Evolutionary conservation across 2,888 invertebrate genomes (phyloP), one percentile per base, ranked within the genome.

Genomic region (Drosophila pseudotalamancana): DNA sequence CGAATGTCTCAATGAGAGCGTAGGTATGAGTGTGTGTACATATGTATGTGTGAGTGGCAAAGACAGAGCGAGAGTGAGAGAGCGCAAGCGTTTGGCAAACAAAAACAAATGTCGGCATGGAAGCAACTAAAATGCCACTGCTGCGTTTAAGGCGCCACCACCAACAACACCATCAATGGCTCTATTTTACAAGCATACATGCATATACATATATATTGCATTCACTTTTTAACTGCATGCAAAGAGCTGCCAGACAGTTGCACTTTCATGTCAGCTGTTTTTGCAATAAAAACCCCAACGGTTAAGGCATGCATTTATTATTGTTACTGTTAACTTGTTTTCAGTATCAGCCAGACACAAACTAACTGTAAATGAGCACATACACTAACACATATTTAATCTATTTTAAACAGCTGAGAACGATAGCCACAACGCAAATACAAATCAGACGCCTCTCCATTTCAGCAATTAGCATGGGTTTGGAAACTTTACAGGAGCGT

Each of bases 211-310:
- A 27, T 5, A 23, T 2, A 21, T 43, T 81, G 85, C 78, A 78
- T 77, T 75, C 71, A 75, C 75, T 79, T 62, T 77, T 85, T 51
- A 64, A 23, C 50, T 71, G 55, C 32, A 39, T 43, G 34, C 72
- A 51, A 59, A 84, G 79, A 18, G 83, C 57, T 82, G 83, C 78
- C 86, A 79, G 86, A 85, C 59, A 65, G 53, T 46, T 53, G 60
- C 53, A 71, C 51, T 59, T 60, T 51, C 25, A 42, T 55, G 56
- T 72, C 72, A 72, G 72, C 72, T 72, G 72, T 55, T 71, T 64
- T 45, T 50, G 12, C 21, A 32, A 35, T 32, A 8, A 18, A 43
- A 45, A 51, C 9, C 34, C 23, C 42, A 51, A 19, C 23, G 18
- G 39, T 25, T 25, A 69, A 54, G 55, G 29, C 60, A 55, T 59